Conservation (phyloP, 1,140 invertebrate genomes). For the Diabrotica undecimpunctata region DNA sequence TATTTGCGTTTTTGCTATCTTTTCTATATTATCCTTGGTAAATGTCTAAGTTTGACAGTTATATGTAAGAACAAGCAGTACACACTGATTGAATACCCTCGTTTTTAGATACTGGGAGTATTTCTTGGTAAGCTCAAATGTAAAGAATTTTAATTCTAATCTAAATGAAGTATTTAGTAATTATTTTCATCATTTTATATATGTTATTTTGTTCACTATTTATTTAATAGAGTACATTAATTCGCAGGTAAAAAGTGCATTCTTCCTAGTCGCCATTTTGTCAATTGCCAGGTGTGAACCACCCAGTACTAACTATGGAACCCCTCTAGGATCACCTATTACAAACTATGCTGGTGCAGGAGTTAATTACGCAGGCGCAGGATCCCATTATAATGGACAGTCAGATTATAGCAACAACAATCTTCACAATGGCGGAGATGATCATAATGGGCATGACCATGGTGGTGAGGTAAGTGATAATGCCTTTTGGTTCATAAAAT, state of each 20-base stretch:
- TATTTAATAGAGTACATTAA: background rate
- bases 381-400: constrained; percentile 13
- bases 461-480: constrained; percentile 11
- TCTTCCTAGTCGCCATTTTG: constrained; percentile 1
- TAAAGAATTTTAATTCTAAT: too few relatives aligned
- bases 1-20: too few relatives aligned
- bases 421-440: constrained; percentile 32
- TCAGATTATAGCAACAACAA: constrained; percentile 30
- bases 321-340: constrained; percentile 29
- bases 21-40: too few relatives aligned
- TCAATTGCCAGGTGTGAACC: constrained; percentile 28
- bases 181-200: too few relatives aligned
- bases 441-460: constrained; percentile 22
- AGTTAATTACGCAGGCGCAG: constrained; percentile 3
- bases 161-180: too few relatives aligned
- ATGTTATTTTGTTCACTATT: too few relatives aligned
- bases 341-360: constrained; percentile 26
- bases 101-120: too few relatives aligned
- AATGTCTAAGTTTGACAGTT: too few relatives aligned
- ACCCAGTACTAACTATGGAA: constrained; percentile 32
- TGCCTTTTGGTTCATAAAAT: background rate
- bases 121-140: too few relatives aligned
- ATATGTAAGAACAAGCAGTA: too few relatives aligned
- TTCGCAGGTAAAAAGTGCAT: constrained; percentile 3
- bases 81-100: too few relatives aligned